Conservation (phyloP, 2,888 invertebrate genomes). For the Lepidochitona cinerea region DNA sequence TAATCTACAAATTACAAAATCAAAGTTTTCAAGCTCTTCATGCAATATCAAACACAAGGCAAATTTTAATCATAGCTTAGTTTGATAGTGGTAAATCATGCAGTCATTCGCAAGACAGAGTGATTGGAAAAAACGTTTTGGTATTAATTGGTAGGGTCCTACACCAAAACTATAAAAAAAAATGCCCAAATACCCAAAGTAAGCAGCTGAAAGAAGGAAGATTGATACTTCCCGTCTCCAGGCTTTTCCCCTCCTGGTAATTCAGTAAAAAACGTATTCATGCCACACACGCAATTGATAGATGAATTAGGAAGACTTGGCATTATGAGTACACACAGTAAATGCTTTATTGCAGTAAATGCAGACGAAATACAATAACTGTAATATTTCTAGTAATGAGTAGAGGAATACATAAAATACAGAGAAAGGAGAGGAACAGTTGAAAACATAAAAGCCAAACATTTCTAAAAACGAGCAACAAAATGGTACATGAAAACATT, state of each 20-base stretch:
- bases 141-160: slow-evolving; percentile 1
- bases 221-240: background rate
- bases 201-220: background rate
- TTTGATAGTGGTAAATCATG: too few relatives aligned
- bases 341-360: slow-evolving; percentile 7
- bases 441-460: background rate
- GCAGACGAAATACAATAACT: background rate
- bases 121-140: too few relatives aligned
- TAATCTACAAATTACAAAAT: too few relatives aligned
- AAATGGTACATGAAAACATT: too few relatives aligned
- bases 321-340: background rate
- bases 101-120: too few relatives aligned
- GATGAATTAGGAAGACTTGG: background rate
- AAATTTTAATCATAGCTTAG: too few relatives aligned
- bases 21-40: too few relatives aligned
- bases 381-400: background rate
- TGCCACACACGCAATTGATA: background rate
- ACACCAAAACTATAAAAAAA: background rate
- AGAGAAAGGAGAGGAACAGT: background rate
- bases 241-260: too few relatives aligned
- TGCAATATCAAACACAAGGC: too few relatives aligned
- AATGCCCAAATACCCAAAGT: slow-evolving; percentile 1
- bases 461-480: background rate
- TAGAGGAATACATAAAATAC: background rate
- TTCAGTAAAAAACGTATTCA: background rate